phyloP scores from a whole-genome alignment of 23 tunicate genomes.

The Diplosoma virens region DNA sequence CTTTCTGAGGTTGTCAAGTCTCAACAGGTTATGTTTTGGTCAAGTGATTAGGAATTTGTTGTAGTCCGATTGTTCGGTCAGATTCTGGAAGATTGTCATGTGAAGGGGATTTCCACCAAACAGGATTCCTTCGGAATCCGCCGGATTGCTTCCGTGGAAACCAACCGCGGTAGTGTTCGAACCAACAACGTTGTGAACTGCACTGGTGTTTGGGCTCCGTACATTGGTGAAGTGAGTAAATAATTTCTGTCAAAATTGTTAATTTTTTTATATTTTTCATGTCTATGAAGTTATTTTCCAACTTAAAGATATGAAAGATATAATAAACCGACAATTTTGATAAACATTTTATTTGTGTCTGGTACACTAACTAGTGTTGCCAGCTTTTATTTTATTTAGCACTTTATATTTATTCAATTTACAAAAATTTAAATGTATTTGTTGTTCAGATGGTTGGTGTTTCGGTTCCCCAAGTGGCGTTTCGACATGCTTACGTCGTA shows the following conservation, averaged over 20 bases:
- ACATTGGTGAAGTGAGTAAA: slow-evolving; percentile 56
- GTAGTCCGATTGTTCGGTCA: neutral
- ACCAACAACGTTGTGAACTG: slow-evolving; percentile 68
- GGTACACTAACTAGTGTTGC: no score
- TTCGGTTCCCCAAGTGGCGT: slow-evolving; percentile 57
- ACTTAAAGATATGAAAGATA: no score
- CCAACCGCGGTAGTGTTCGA: slow-evolving; percentile 52
- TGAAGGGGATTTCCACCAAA: slow-evolving; percentile 23
- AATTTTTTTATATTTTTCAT: no score
- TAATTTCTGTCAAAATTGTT: no score
- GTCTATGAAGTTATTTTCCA: no score
- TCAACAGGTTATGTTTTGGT: no score
- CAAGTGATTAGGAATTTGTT: no score
- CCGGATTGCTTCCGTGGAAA: slow-evolving; percentile 37
- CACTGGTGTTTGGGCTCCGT: slow-evolving; percentile 88
- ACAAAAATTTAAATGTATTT: neutral
- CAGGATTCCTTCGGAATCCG: slow-evolving; percentile 51
- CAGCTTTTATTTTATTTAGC: no score
- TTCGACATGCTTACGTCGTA: slow-evolving; percentile 76
- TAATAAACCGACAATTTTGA: no score
- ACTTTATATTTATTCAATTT: no score
- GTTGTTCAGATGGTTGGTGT: slow-evolving; percentile 67
- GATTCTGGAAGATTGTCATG: slow-evolving; percentile 61
- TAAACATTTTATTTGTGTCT: no score
- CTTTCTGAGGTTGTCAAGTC: no score